phyloP scores from a whole-genome alignment of 2,797 vertebrate genomes.

The Sebastes cheni region DNA sequence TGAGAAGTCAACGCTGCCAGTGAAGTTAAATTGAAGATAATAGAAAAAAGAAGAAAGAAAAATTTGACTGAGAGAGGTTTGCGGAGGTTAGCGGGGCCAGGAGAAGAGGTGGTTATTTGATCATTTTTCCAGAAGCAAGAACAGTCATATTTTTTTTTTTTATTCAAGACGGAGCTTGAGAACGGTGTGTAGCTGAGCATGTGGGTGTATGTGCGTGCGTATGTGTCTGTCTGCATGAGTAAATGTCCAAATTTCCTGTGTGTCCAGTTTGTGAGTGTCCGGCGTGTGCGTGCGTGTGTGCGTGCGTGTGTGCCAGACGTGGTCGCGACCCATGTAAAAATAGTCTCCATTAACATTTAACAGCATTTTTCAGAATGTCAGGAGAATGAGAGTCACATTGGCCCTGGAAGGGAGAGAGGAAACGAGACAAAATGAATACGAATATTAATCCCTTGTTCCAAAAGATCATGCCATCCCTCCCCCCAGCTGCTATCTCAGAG shows the following conservation, averaged over 20 bases:
- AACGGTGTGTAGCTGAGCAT: neutral
- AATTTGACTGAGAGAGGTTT: slow-evolving; percentile 5
- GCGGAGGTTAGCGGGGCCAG: neutral
- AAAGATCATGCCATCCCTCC: slow-evolving; percentile 65
- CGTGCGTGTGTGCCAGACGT: slow-evolving; percentile 35
- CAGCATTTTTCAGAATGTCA: slow-evolving; percentile 74
- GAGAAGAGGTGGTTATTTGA: slow-evolving; percentile 6
- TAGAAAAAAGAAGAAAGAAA: slow-evolving; percentile 2
- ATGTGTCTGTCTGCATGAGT: neutral
- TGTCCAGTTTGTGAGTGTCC: slow-evolving; percentile 18
- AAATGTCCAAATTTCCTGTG: neutral
- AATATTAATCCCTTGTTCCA: slow-evolving; percentile 69
- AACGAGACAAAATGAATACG: slow-evolving; percentile 65
- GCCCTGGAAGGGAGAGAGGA: slow-evolving; percentile 54
- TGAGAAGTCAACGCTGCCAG: slow-evolving; percentile 12
- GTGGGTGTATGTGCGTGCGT: neutral
- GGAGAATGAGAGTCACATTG: slow-evolving; percentile 58
- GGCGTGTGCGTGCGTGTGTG: slow-evolving; percentile 5
- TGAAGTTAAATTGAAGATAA: slow-evolving; percentile 38
- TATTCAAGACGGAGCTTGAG: neutral
- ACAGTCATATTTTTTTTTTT: neutral
- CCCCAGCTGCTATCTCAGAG: slow-evolving; percentile 60
- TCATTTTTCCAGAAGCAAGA: neutral
- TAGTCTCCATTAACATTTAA: slow-evolving; percentile 79
- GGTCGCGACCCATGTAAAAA: slow-evolving; percentile 71